A percentile compares a stretch with the other conserved stretches of the same genome.
phyloP scores from a whole-genome alignment of 2,888 invertebrate species.

The Chloroclystis v-ata region DNA sequence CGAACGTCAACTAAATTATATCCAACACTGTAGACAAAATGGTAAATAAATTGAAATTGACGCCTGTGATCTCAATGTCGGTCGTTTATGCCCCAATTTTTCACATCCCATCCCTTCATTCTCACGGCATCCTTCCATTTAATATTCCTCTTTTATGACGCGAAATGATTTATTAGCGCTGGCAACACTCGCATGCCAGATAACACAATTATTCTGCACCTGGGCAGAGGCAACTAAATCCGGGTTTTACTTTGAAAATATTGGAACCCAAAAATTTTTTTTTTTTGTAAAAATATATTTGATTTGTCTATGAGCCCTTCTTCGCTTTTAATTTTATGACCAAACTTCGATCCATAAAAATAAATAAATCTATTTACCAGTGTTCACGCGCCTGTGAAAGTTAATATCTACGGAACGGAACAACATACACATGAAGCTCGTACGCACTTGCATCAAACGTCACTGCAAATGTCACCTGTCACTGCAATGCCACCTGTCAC shows the following conservation, averaged over 20 bases:
- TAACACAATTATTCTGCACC: slow-evolving; percentile 50
- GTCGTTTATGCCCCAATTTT: slow-evolving; percentile 68
- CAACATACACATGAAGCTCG: no score
- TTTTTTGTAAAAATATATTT: no score
- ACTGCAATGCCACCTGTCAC: no score
- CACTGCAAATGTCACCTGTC: no score
- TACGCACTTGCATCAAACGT: no score
- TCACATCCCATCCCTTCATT: slow-evolving; percentile 56
- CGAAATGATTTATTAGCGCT: slow-evolving; percentile 61
- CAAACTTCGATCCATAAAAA: no score
- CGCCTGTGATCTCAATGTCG: slow-evolving; percentile 52
- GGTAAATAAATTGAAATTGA: slow-evolving; percentile 60
- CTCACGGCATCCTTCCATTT: slow-evolving; percentile 59
- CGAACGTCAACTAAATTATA: no score
- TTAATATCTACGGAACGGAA: no score
- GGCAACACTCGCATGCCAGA: slow-evolving; percentile 42
- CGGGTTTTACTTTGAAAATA: slow-evolving; percentile 12
- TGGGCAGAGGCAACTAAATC: slow-evolving; percentile 25
- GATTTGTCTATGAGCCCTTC: no score
- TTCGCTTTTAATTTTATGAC: no score
- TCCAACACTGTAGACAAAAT: slow-evolving; percentile 28
- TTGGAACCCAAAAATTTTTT: not conserved
- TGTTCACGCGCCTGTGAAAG: no score
- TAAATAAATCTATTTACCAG: no score
- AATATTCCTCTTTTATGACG: slow-evolving; percentile 64